Percentiles rank a stretch among this genome's conserved stretches.
Conservation (phyloP, 2,113 vertebrate genomes). For the Phalacrocorax carbo region DNA sequence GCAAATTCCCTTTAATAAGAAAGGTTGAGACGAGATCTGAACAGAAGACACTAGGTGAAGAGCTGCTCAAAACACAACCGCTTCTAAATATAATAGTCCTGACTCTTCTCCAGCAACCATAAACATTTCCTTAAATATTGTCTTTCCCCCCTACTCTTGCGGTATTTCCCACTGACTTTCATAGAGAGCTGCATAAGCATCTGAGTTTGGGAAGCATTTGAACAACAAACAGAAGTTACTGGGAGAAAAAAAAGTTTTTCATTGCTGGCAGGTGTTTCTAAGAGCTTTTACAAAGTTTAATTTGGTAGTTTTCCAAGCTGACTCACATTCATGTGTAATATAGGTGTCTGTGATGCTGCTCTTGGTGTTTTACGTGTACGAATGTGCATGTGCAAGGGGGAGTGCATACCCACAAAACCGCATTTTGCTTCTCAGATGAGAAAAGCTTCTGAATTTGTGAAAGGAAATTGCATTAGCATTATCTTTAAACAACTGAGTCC, state of each 20-base stretch:
- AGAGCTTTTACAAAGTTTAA: background rate
- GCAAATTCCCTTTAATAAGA: background rate
- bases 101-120: background rate
- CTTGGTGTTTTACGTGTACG: background rate
- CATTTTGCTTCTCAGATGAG: conserved; percentile 45
- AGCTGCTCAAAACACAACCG: background rate
- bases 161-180: background rate
- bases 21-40: background rate
- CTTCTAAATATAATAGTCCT: background rate
- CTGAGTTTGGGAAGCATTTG: background rate
- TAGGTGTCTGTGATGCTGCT: background rate
- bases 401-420: background rate
- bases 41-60: background rate
- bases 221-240: background rate
- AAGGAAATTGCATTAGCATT: conserved; percentile 43
- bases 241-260: background rate
- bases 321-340: background rate
- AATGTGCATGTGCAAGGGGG: background rate
- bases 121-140: conserved; percentile 20
- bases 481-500: conserved; percentile 41
- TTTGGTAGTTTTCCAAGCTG: background rate
- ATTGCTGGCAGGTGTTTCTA: background rate
- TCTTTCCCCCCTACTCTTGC: no score
- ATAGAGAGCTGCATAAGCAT: background rate
- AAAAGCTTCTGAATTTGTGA: background rate